A percentile compares a stretch with the other conserved stretches of the same genome.
Conservation (phyloP, 2,113 vertebrate genomes). For the Scomber japonicus region DNA sequence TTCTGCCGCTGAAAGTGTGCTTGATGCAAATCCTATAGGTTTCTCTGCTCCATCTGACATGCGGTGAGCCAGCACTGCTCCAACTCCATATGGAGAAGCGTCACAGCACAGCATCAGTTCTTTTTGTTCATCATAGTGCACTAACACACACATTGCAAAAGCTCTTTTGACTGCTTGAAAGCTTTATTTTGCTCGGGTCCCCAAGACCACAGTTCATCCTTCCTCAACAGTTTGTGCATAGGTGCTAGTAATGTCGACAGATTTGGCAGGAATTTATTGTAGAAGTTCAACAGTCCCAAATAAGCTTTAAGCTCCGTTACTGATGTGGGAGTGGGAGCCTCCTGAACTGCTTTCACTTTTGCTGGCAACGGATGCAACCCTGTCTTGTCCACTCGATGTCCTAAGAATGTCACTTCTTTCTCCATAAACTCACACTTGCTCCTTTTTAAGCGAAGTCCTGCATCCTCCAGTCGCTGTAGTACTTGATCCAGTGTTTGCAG, state of each 20-base stretch:
- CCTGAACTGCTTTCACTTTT: neutral
- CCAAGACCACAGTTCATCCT: slow-evolving; percentile 19
- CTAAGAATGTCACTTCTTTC: too few species aligned
- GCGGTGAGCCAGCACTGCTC: too few species aligned
- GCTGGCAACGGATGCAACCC: too few species aligned
- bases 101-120: too few species aligned
- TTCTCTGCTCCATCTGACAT: neutral
- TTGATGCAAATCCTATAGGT: neutral
- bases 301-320: slow-evolving; percentile 35
- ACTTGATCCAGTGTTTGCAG: too few species aligned
- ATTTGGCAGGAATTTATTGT: slow-evolving; percentile 21
- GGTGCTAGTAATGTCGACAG: slow-evolving; percentile 13
- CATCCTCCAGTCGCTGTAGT: too few species aligned
- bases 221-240: slow-evolving; percentile 16
- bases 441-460: too few species aligned
- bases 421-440: too few species aligned
- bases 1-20: neutral
- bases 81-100: too few species aligned
- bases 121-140: slow-evolving; percentile 9
- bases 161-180: neutral
- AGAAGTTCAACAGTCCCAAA: slow-evolving; percentile 31
- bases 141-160: neutral
- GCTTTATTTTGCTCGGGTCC: slow-evolving; percentile 19
- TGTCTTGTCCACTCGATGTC: too few species aligned
- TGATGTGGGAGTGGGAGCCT: slow-evolving; percentile 10